These are phyloP conservation scores for Macrophya alboannulata DNA, from an alignment of 2,888 invertebrate species.

Conservation along the genomic window DNA sequence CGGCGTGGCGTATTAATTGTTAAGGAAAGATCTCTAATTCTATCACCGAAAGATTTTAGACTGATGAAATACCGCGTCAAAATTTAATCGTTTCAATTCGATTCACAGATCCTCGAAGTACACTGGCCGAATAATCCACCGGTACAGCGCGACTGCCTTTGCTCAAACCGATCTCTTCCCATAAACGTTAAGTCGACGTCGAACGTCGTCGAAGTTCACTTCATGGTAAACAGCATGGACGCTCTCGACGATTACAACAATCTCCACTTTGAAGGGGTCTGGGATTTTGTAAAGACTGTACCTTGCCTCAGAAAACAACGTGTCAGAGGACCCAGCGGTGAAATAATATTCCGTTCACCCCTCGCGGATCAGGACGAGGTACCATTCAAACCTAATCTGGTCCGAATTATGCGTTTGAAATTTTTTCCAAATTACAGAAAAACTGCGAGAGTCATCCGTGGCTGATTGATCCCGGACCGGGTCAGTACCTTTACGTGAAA, in stretches of 20 bases:
- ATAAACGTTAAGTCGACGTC: slow-evolving; percentile 90
- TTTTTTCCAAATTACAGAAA: slow-evolving; percentile 82
- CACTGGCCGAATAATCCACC: slow-evolving; percentile 88
- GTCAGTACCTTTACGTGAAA: slow-evolving; percentile 90
- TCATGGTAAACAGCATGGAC: slow-evolving; percentile 92
- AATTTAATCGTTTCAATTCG: neutral
- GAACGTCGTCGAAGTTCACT: slow-evolving; percentile 90
- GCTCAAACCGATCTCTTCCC: slow-evolving; percentile 85
- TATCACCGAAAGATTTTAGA: neutral
- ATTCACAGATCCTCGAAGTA: slow-evolving; percentile 86
- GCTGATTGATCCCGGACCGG: slow-evolving; percentile 89
- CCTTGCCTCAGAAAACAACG: slow-evolving; percentile 87
- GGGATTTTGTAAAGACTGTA: slow-evolving; percentile 90
- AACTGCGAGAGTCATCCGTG: slow-evolving; percentile 91
- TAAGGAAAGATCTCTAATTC: neutral
- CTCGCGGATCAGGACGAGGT: slow-evolving; percentile 82
- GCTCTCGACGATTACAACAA: slow-evolving; percentile 93
- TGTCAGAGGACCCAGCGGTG: slow-evolving; percentile 90
- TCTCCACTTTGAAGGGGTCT: slow-evolving; percentile 92
- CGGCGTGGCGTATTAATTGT: slow-evolving; percentile 12
- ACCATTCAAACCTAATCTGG: neutral
- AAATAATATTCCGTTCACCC: slow-evolving; percentile 84
- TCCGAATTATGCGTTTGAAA: neutral
- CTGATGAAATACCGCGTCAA: neutral
- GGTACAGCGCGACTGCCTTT: slow-evolving; percentile 90